phyloP scores from a whole-genome alignment of 2,113 vertebrate genomes.

The Neopipo cinnamomea region DNA sequence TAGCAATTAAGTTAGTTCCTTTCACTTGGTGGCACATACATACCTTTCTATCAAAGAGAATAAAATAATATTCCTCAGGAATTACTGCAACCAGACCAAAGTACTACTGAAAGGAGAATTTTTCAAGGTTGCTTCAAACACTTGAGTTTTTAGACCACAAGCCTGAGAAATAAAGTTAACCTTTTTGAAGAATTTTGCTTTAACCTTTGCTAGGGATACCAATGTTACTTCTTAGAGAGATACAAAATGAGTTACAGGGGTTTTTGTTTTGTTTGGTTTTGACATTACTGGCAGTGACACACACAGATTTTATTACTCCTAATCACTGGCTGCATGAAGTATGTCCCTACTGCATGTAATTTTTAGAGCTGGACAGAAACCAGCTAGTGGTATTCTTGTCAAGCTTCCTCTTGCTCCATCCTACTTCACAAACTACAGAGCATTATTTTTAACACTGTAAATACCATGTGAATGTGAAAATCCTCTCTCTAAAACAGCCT shows the following conservation, averaged over 20 bases:
- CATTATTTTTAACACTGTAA: slow-evolving; percentile 33
- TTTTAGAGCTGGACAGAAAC: slow-evolving; percentile 33
- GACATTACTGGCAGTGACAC: not conserved
- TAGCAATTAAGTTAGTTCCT: not conserved
- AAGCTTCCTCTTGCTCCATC: not conserved
- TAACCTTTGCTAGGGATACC: not conserved
- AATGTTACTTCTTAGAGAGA: not conserved
- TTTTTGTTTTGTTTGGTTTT: not conserved
- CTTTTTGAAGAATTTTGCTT: not conserved
- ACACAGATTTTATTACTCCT: not conserved
- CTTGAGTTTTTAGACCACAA: not conserved
- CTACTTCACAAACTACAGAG: not conserved
- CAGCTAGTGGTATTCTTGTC: slow-evolving; percentile 21
- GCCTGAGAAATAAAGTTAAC: not conserved
- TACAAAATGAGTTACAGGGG: not conserved
- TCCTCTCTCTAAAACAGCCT: not conserved
- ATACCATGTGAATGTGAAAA: slow-evolving; percentile 19
- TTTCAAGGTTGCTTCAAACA: not conserved
- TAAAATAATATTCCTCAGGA: not conserved
- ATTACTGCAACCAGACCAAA: not conserved
- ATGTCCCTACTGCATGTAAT: not conserved
- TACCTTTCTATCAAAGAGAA: not conserved
- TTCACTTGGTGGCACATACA: not conserved
- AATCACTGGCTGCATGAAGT: not conserved
- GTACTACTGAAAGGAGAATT: not conserved